phyloP scores from a whole-genome alignment of 2,797 vertebrate genomes.

The Podarcis lilfordi region DNA sequence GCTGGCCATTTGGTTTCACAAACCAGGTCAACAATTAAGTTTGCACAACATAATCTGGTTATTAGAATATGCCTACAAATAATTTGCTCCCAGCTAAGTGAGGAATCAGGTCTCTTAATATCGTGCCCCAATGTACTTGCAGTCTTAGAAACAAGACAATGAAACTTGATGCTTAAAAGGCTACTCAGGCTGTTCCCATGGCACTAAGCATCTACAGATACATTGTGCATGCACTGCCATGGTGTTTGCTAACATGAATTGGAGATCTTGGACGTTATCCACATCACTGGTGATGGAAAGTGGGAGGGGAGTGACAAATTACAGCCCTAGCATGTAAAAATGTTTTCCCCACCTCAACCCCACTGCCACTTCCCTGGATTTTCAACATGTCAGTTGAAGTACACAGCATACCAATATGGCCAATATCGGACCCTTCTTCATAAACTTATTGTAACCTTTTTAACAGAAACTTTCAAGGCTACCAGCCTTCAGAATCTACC shows the following conservation, averaged over 20 bases:
- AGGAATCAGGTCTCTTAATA: background rate
- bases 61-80: background rate
- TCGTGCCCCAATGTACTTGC: background rate
- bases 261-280: no score
- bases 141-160: background rate
- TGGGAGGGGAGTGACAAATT: no score
- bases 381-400: no score
- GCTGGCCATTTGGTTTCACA: rapidly evolving
- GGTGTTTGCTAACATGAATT: background rate
- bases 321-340: no score
- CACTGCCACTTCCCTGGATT: no score
- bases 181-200: background rate
- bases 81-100: background rate
- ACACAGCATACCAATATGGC: no score
- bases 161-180: background rate
- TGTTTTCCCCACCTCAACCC: no score
- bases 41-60: background rate
- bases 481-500: no score
- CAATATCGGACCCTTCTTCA: no score
- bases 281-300: no score
- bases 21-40: background rate
- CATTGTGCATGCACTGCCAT: background rate
- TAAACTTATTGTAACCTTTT: no score
- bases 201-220: background rate
- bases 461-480: no score